These are phyloP conservation scores for Mixornis gularis DNA, from an alignment of 2,113 vertebrate species.

Conservation along the genomic window DNA sequence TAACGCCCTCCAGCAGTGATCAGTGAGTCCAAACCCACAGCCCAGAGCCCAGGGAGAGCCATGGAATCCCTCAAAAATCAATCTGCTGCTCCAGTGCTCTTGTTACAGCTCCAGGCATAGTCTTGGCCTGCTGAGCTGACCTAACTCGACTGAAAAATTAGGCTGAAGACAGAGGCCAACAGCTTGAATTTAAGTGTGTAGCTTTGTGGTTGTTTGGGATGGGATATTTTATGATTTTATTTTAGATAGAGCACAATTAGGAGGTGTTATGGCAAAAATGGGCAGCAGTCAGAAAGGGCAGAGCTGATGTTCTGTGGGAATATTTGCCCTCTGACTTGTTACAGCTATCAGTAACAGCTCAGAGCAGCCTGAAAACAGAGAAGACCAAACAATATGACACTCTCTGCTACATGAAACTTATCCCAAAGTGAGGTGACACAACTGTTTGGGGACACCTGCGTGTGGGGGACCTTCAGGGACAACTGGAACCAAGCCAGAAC, in stretches of 20 bases:
- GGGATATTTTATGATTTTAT: background rate
- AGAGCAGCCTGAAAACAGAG: background rate
- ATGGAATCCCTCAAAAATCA: background rate
- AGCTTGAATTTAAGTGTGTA: background rate
- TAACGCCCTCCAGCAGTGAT: background rate
- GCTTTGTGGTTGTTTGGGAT: background rate
- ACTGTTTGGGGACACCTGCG: background rate
- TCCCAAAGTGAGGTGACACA: background rate
- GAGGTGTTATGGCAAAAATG: background rate
- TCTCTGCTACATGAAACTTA: background rate
- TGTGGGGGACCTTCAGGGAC: background rate
- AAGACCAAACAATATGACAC: background rate
- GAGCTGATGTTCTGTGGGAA: background rate
- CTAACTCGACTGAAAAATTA: rapidly evolving
- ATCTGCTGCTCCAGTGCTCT: background rate
- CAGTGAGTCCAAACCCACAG: background rate
- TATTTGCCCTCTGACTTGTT: background rate
- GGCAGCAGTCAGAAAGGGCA: background rate
- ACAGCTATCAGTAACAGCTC: background rate
- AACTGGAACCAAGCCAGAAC: background rate
- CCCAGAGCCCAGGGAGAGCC: rapidly evolving
- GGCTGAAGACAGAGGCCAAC: background rate
- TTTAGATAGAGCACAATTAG: background rate
- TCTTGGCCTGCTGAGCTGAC: background rate
- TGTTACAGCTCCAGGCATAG: background rate